phyloP scores from a whole-genome alignment of 2,888 invertebrate species.

The Neoaliturus tenellus region DNA sequence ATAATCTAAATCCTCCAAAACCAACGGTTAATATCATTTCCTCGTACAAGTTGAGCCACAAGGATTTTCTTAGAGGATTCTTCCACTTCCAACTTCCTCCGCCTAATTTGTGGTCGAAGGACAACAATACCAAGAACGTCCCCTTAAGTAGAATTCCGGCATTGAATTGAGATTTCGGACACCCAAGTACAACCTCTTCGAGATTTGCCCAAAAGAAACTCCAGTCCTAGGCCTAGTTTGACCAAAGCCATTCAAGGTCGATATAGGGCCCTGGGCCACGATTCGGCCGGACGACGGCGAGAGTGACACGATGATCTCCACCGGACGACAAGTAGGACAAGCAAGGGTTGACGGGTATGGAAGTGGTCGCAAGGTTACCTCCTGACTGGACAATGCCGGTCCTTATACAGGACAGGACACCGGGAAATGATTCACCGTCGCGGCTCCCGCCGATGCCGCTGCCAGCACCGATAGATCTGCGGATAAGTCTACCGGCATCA shows the following conservation, averaged over 20 bases:
- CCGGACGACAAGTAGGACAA: neutral
- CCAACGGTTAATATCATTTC: too few relatives aligned
- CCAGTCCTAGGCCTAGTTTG: neutral
- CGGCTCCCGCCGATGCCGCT: neutral
- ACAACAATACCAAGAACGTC: neutral
- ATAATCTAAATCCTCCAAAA: too few relatives aligned
- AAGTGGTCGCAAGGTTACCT: conserved; percentile 31
- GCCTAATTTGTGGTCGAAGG: too few relatives aligned
- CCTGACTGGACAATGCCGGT: conserved; percentile 32
- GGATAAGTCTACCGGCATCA: too few relatives aligned
- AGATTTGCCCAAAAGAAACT: neutral
- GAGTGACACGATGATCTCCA: neutral
- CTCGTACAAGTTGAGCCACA: too few relatives aligned
- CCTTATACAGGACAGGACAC: conserved; percentile 30
- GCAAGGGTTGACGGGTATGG: conserved; percentile 36
- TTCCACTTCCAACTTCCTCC: too few relatives aligned
- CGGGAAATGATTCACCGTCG: conserved; percentile 42
- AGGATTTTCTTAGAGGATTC: too few relatives aligned
- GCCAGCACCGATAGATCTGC: neutral
- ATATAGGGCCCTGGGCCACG: neutral
- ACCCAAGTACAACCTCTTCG: too few relatives aligned
- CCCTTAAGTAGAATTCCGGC: neutral
- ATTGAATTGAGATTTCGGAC: neutral
- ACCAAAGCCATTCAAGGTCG: neutral
- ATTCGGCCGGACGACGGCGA: too few relatives aligned